Base-by-base conservation (phyloP, 92 coral and sea anemone species). In the Heteractis magnifica region DNA sequence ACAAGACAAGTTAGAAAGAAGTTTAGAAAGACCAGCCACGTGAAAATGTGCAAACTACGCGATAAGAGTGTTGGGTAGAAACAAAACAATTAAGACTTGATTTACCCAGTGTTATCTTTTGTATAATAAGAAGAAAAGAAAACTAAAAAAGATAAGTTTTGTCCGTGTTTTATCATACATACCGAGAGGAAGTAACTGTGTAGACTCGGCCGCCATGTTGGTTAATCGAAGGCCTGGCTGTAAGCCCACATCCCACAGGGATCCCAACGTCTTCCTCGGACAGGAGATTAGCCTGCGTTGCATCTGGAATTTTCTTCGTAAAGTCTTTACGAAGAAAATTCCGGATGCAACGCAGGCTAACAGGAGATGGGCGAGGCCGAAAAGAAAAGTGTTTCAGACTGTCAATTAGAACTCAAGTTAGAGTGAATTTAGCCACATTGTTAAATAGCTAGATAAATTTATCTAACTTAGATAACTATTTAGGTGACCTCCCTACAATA, bases 171-270 rank as follows among this genome's bases (percentile, higher is more conserved):
- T 18, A 82, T 50, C 72, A 64, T 78, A 77, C 92, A 80, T 79
- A 93, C 97, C 97, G 6, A 93, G 91, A 51, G 97, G 97, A n/a
- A 93, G 89, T 5, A 93, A 86, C 77, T 93, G 97, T 23, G 97
- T 84, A n/a, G 89, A 84, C 64, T 83, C 90, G 78, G 91, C 82
- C 91, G 97, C 94, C 97, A 93, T 93, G 76, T 91, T 93, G 92
- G 44, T 60, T 77, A 53, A 8, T 41, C 9, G 56, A 62, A 55
- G 55, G 74, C 77, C 20, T 48, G 41, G 76, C 51, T 51, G 18
- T 71, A 21, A 21, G 16, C 64, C n/a, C 16, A 58, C 13, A 13
- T 11, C 5, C 64, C 64, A 58, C 64, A 58, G 64, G 64, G 13
- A 58, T 12, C 64, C 64, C 64, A 58, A 58, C n/a, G 19, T 10